Evolutionary conservation across 2,888 invertebrate genomes (phyloP), one percentile per base, ranked within the genome.

Genomic region (Allophyes oxyacanthae): DNA sequence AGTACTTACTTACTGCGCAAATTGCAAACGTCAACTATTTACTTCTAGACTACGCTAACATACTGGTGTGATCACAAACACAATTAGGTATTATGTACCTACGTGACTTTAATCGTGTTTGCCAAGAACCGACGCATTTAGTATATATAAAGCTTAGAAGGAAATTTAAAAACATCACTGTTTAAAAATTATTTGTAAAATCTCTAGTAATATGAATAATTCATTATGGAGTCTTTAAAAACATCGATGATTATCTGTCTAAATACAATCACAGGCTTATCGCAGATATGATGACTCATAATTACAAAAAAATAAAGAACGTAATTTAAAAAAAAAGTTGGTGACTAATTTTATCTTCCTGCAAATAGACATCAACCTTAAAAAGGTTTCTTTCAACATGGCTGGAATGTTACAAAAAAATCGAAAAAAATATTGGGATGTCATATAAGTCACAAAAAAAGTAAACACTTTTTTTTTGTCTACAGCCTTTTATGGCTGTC

Each of bases 391-490:
- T 48, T 50, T 60, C 41, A 63, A 53, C 63, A 38, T 51, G 56
- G 42, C 53, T 42, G 32, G 46, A 43, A 50, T 44, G 37, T 8
- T 10, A 56, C 37, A 63, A 70, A 43, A 69, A 72, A 56, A 6
- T 30, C 37, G 59, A 70, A 43, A 69, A 72, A 56, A 6, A 26
- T 34, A 50, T 44, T 37, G 33, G 50, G 48, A 66, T 59, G 67
- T 53, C 58, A 51, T 59, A 44, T 56, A 61, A 59, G 50, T 50
- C 46, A 71, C 38, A 56, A 71, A 69, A 54, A 70, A n/a, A n/a
- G n/a, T 55, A 42, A 55, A 50, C 40, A 25, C 43, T 6, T 14
- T 2, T 40, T 52, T 66, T 52, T 51, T 65, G 43, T 13, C 37
- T 38, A 0, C 11, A 14, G 13, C 7, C 14, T 13, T n/a, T n/a